Conservation (phyloP, 2,113 vertebrate species). For the Elephas maximus region DNA sequence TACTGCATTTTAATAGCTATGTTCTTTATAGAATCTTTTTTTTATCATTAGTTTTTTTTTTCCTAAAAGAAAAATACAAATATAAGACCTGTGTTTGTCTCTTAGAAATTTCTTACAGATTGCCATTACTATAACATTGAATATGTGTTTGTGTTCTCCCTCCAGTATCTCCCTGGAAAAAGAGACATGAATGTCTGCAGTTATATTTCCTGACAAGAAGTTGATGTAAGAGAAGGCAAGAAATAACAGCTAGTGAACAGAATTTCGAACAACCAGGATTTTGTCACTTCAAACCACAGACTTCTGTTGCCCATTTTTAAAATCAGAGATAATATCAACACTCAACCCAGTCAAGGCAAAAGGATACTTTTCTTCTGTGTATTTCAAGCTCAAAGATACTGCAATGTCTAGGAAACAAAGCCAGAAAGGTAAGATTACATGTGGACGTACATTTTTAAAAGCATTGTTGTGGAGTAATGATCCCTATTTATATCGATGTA, state of each 20-base stretch:
- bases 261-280: constrained; percentile 68
- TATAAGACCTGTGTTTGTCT: constrained; percentile 6
- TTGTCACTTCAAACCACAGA: constrained; percentile 54
- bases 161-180: constrained; percentile 77
- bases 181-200: constrained; percentile 63
- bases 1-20: not conserved
- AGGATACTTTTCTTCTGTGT: constrained; percentile 46
- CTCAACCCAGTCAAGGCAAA: constrained; percentile 41
- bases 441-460: not conserved
- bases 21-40: not conserved
- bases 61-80: not conserved
- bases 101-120: not conserved
- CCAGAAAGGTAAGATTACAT: constrained; percentile 86
- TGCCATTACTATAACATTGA: constrained; percentile 30
- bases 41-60: constrained; percentile 32
- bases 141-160: constrained; percentile 10
- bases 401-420: constrained; percentile 89
- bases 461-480: constrained; percentile 6
- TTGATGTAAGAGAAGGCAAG: constrained; percentile 63
- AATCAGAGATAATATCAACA: constrained; percentile 48
- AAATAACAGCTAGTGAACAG: constrained; percentile 65
- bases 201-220: constrained; percentile 77
- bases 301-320: constrained; percentile 8
- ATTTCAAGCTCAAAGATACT: constrained; percentile 34
- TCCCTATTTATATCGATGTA: not conserved